Conservation (phyloP, 2,888 invertebrate genomes). For the Hermaeophaga mercurialis region DNA sequence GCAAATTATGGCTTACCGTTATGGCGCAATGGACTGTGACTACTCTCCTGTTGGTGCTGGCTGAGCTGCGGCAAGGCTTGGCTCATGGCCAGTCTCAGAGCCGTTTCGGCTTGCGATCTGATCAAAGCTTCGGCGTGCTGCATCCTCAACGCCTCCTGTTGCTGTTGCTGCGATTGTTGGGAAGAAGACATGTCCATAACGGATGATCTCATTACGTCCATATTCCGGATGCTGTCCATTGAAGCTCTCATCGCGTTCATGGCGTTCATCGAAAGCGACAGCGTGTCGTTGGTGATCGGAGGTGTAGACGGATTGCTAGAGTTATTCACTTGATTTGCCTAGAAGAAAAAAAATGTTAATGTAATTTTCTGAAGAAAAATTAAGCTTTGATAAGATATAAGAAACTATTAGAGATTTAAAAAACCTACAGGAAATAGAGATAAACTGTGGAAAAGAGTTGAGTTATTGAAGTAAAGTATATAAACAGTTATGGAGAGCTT, state of each 20-base stretch:
- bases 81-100: slow-evolving; percentile 78
- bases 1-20: no score
- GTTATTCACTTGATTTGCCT: slow-evolving; percentile 58
- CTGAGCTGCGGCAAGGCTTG: slow-evolving; percentile 61
- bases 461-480: no score
- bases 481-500: no score
- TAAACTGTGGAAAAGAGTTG: no score
- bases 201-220: slow-evolving; percentile 60
- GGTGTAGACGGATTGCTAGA: slow-evolving; percentile 58
- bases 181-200: slow-evolving; percentile 59
- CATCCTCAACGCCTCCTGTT: slow-evolving; percentile 58
- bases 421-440: no score
- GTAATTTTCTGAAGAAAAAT: no score
- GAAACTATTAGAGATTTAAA: no score
- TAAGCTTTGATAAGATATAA: no score
- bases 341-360: slow-evolving; percentile 10
- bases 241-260: slow-evolving; percentile 67
- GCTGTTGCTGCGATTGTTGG: slow-evolving; percentile 52
- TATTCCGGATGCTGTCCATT: slow-evolving; percentile 62
- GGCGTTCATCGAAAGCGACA: slow-evolving; percentile 60
- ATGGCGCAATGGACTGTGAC: slow-evolving; percentile 55
- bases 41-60: slow-evolving; percentile 55
- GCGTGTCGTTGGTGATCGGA: slow-evolving; percentile 56
- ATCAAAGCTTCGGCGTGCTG: slow-evolving; percentile 78
- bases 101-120: slow-evolving; percentile 85